Evolutionary conservation across 2,888 invertebrate genomes (phyloP), one percentile per base, ranked within the genome.

Genomic region (Diplolepis rosae): DNA sequence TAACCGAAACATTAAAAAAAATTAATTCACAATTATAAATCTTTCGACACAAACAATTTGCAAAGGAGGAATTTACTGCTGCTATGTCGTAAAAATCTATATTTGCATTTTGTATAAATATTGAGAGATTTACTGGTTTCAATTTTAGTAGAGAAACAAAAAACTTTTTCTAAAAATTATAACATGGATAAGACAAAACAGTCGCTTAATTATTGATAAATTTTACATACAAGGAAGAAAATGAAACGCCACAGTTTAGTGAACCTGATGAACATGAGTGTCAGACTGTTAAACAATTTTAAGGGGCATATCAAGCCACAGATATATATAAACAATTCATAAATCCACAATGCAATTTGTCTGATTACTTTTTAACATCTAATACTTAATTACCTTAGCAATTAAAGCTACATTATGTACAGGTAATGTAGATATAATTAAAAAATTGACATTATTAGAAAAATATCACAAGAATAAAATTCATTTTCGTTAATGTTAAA

Each of bases 301-400:
- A 56, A 56, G 56, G 56, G 56, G 56, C 56, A 35, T 1, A 22
- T 35, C 35, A 32, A 56, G n/a, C 4, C 35, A 56, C n/a, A n/a
- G n/a, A n/a, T 22, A 15, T 4, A 39, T 35, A 22, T 54, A 30
- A 54, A 54, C 18, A 54, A 54, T 32, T 50, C 50, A 54, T 28
- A 30, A 54, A 54, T 28, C 30, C 52, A 18, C 18, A 9, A 30
- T 15, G 28, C 5, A 30, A 13, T 52, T 28, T 6, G 52, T 15
- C 18, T 30, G 30, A 54, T 6, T 30, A 6, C 52, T n/a, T 13
- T 50, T 27, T 30, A 54, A 54, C 30, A 9, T 54, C 6, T 18
- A 30, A 28, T 30, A 30, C 9, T 30, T 30, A 54, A 54, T 54
- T 54, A 30, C 15, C 28, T 15, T 15, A 5, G 52, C 30, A 54